Conservation (phyloP, 35 echinoderm and acorn worm genomes). For the Lytechinus pictus region DNA sequence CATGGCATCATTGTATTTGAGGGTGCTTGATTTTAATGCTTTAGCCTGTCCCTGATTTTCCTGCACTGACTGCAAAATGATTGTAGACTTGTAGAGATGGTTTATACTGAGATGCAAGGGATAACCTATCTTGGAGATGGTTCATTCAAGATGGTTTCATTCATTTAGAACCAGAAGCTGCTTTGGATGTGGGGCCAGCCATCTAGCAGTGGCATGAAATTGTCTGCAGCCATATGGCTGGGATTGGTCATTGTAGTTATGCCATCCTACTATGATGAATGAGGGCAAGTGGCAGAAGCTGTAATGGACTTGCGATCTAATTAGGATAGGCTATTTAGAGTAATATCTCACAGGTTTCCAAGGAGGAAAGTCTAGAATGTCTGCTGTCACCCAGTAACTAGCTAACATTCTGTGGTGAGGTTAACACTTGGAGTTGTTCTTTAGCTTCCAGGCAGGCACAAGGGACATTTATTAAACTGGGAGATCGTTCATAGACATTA, state of each 20-base stretch:
- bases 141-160: neutral
- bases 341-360: constrained; percentile 2
- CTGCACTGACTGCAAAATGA: too few relatives aligned
- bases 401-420: neutral
- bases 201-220: too few relatives aligned
- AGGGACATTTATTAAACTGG: neutral
- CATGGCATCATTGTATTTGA: too few relatives aligned
- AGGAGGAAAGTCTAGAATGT: neutral
- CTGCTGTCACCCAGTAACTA: neutral
- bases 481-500: too few relatives aligned
- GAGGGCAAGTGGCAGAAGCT: neutral
- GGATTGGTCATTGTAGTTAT: neutral
- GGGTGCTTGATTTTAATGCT: too few relatives aligned
- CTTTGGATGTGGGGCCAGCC: neutral
- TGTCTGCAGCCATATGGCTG: neutral
- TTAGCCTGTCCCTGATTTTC: too few relatives aligned
- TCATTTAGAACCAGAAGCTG: neutral
- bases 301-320: constrained; percentile 24
- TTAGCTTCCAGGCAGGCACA: neutral
- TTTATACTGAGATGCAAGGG: too few relatives aligned
- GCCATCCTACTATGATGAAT: neutral
- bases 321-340: constrained; percentile 3
- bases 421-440: neutral
- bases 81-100: too few relatives aligned
- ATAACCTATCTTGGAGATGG: too few relatives aligned